Conservation (phyloP, 2,888 invertebrate species). For the Latheticus oryzae region DNA sequence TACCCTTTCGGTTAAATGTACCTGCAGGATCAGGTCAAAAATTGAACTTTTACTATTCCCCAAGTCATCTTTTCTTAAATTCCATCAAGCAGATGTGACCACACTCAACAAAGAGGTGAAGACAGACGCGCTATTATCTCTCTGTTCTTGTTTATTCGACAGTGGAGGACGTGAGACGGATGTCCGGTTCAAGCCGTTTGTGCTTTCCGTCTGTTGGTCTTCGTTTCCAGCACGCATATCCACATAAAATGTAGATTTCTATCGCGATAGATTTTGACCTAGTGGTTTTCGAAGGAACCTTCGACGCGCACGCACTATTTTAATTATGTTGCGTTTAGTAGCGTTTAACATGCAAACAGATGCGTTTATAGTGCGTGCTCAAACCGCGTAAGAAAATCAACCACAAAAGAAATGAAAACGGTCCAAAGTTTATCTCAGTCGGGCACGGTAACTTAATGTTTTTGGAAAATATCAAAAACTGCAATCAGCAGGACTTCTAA, state of each 20-base stretch:
- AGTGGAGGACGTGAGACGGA: constrained; percentile 47
- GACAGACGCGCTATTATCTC: constrained; percentile 34
- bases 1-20: too few species aligned
- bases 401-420: too few species aligned
- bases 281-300: constrained; percentile 53
- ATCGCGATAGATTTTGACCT: constrained; percentile 55
- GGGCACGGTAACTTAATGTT: too few species aligned
- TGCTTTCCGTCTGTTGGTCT: constrained; percentile 56
- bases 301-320: constrained; percentile 54
- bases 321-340: constrained; percentile 49
- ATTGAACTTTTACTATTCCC: not conserved
- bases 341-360: constrained; percentile 43
- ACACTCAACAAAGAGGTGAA: not conserved
- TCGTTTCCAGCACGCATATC: constrained; percentile 43
- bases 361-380: too few species aligned
- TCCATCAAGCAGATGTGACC: constrained; percentile 11
- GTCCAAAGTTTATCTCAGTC: too few species aligned
- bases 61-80: too few species aligned
- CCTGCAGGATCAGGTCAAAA: too few species aligned
- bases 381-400: too few species aligned
- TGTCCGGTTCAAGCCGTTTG: constrained; percentile 56
- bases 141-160: constrained; percentile 47
- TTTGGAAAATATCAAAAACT: too few species aligned
- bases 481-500: too few species aligned
- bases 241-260: constrained; percentile 45